A percentile compares a stretch with the other conserved stretches of the same genome.
These are phyloP conservation scores for Glyphotaelius pellucidus DNA, from an alignment of 2,888 invertebrate genomes.

Conservation along the genomic window DNA sequence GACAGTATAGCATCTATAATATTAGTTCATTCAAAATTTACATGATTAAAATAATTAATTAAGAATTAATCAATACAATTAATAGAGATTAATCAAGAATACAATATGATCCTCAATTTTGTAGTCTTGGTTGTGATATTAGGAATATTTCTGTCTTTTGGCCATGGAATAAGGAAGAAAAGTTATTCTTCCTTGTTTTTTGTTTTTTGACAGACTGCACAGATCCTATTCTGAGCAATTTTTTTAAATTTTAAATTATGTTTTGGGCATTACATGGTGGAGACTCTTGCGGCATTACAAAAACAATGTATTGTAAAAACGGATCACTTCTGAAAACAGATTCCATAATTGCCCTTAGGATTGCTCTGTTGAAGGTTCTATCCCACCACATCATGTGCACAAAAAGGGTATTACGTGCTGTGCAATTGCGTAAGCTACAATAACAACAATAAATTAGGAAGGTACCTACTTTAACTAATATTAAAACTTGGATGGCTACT, in stretches of 20 bases:
- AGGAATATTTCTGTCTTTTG: neutral
- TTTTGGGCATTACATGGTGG: conserved; percentile 69
- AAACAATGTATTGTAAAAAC: conserved; percentile 74
- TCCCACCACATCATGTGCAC: conserved; percentile 80
- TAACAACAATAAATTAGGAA: conserved; percentile 23
- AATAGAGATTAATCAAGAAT: too few species aligned
- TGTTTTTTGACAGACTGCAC: neutral
- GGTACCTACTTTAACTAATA: neutral
- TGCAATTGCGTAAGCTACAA: conserved; percentile 73
- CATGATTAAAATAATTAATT: too few species aligned
- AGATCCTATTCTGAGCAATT: neutral
- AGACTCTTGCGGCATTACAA: conserved; percentile 75
- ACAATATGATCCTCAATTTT: too few species aligned
- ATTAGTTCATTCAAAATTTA: too few species aligned
- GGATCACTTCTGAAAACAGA: conserved; percentile 77
- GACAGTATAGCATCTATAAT: too few species aligned
- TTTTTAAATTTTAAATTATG: too few species aligned
- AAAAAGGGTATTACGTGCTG: conserved; percentile 78
- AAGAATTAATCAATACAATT: too few species aligned
- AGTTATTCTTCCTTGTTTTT: too few species aligned
- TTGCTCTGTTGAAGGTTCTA: conserved; percentile 69
- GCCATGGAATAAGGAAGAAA: too few species aligned
- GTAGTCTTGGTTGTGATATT: neutral
- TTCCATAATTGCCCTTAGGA: conserved; percentile 49
- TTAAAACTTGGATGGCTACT: neutral